Evolutionary conservation across 2,797 vertebrate genomes (phyloP).

Genomic region (Petrocephalus schoutedeni): DNA sequence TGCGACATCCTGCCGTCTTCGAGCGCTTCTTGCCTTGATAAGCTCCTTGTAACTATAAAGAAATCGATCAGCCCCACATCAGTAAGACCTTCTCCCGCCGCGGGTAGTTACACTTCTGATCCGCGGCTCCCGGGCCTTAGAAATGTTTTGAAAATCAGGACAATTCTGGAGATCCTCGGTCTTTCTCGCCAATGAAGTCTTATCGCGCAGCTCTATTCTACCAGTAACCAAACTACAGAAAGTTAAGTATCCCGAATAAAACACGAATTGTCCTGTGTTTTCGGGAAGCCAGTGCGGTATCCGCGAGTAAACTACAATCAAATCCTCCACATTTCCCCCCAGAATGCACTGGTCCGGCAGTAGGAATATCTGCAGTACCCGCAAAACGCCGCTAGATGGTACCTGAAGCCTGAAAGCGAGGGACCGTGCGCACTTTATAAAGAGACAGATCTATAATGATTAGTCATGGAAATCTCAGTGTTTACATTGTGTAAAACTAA

Average conservation of each 20-base stretch:
- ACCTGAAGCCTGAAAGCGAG: background rate
- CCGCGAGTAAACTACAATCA: slow-evolving; percentile 33
- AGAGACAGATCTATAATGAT: background rate
- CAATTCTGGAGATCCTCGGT: background rate
- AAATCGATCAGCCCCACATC: slow-evolving; percentile 25
- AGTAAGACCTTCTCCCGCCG: slow-evolving; percentile 30
- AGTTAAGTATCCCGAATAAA: background rate
- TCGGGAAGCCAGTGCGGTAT: background rate
- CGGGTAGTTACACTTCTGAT: slow-evolving; percentile 34
- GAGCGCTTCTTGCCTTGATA: background rate
- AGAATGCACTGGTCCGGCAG: slow-evolving; percentile 45
- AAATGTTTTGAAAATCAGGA: background rate
- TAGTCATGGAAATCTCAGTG: slow-evolving; percentile 1
- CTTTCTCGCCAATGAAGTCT: background rate
- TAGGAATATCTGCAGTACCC: slow-evolving; percentile 18
- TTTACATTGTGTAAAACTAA: background rate
- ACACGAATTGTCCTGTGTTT: slow-evolving; percentile 15
- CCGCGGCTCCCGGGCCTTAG: slow-evolving; percentile 32
- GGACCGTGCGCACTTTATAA: background rate
- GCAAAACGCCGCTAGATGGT: slow-evolving; percentile 23
- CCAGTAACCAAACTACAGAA: slow-evolving; percentile 15
- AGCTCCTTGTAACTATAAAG: background rate
- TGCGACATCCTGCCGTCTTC: slow-evolving; percentile 69
- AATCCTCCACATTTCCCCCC: slow-evolving; percentile 40
- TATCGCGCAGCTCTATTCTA: background rate